Evolutionary conservation across 2,888 invertebrate genomes (phyloP), one percentile per base, ranked within the genome.

Genomic region (Hanleya hanleyi): DNA sequence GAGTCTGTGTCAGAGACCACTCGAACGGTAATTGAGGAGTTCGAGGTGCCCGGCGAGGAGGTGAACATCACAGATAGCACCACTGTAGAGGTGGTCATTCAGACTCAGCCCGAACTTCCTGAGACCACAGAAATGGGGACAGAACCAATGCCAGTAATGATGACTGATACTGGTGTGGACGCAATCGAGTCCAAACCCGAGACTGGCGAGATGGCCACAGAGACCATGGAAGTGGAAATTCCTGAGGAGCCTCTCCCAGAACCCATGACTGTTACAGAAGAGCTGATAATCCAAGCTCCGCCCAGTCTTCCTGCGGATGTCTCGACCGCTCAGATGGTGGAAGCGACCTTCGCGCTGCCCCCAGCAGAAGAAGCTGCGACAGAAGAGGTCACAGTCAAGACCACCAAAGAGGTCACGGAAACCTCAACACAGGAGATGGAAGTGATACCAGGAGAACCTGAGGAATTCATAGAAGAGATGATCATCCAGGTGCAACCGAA

Each of bases 31-130:
- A 29, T 57, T 15, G 26, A 57, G 38, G 65, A 50, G 41, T 32
- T 33, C 32, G 66, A 61, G 36, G 68, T 47, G 26, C 49, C 15
- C 1, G 74, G 69, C 2, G 74, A 73, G 36, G 80, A 81, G 22
- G 22, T 57, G 57, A 26, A 15, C 2, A 57, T 57, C 57, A 57
- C 22, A 26, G 57, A 57, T 26, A 57, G 57, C 57, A 57, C 57
- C n/a, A 35, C 38, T 69, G 69, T 41, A 29, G 69, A 66, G 18
- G 35, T 29, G 41, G 47, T 67, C 9, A 49, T 50, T 36, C 29
- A 70, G 67, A 74, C 74, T 73, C 71, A 78, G 22, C 77, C 81
- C 32, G 80, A 77, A 38, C 75, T 75, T 36, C 78, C 78, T 51
- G 75, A 76, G 32, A 69, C 76, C 66, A 81, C 79, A 36, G 38